Conservation (phyloP, 53 echinoderm and acorn worm species). For the Luidia sarsii region DNA sequence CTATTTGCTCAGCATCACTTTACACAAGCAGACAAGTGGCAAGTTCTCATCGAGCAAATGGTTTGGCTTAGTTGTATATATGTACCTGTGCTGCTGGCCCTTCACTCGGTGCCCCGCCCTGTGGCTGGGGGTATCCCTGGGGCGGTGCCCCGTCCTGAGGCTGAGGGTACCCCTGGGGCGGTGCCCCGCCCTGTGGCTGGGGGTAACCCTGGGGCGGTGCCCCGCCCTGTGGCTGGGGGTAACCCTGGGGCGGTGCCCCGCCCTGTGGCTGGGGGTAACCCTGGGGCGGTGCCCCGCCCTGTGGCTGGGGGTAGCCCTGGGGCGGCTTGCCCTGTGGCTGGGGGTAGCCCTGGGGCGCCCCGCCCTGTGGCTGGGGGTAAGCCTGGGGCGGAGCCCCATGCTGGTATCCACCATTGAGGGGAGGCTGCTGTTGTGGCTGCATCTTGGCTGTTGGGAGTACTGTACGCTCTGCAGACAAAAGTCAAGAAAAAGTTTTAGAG, state of each 20-base stretch:
- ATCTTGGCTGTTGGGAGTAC: background rate
- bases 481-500: too few relatives aligned
- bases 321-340: constrained; percentile 32
- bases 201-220: too few relatives aligned
- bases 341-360: background rate
- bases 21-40: too few relatives aligned
- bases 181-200: too few relatives aligned
- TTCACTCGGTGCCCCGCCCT: constrained; percentile 16
- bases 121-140: too few relatives aligned
- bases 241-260: constrained; percentile 26
- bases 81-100: constrained; percentile 41
- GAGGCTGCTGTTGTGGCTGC: constrained; percentile 49
- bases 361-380: constrained; percentile 17
- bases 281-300: constrained; percentile 44
- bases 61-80: background rate
- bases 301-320: constrained; percentile 14
- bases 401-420: constrained; percentile 7
- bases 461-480: too few relatives aligned
- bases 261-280: constrained; percentile 30
- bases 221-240: background rate
- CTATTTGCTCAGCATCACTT: background rate
- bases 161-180: too few relatives aligned
- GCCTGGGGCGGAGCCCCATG: constrained; percentile 26
- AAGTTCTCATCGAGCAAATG: too few relatives aligned
- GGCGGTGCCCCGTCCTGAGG: too few relatives aligned